Conservation (phyloP, 1,140 invertebrate species). For the Charaxes varanes region DNA sequence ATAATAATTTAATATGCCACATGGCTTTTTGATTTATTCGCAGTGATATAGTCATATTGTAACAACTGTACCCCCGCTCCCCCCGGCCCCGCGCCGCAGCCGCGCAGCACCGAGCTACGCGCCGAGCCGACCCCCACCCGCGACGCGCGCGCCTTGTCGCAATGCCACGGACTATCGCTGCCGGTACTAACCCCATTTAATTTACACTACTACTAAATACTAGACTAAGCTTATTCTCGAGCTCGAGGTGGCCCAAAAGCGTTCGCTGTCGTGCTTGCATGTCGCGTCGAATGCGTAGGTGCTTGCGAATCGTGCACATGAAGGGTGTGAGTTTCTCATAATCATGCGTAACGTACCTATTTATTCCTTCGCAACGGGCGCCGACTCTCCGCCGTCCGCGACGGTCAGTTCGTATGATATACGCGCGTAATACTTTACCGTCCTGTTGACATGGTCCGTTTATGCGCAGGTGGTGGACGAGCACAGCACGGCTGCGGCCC, state of each 20-base stretch:
- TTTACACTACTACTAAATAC: conserved; percentile 62
- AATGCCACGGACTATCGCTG: conserved; percentile 70
- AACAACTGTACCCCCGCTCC: conserved; percentile 16
- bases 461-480: conserved; percentile 85
- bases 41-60: too few species aligned
- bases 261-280: conserved; percentile 27
- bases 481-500: conserved; percentile 80
- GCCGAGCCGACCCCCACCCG: conserved; percentile 47
- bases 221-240: conserved; percentile 43
- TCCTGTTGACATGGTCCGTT: not conserved
- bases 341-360: not conserved
- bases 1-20: too few species aligned
- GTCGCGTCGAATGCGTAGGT: conserved; percentile 29
- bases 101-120: conserved; percentile 22
- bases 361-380: not conserved
- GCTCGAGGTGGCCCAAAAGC: conserved; percentile 7
- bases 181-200: conserved; percentile 75
- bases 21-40: too few species aligned
- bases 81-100: conserved; percentile 14
- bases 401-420: too few species aligned
- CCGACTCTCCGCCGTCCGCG: not conserved
- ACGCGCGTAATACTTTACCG: not conserved
- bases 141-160: conserved; percentile 61
- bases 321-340: conserved; percentile 12
- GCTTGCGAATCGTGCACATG: conserved; percentile 36